Evolutionary conservation across 2,113 vertebrate genomes (phyloP).

Genomic region (Bagarius yarrelli): DNA sequence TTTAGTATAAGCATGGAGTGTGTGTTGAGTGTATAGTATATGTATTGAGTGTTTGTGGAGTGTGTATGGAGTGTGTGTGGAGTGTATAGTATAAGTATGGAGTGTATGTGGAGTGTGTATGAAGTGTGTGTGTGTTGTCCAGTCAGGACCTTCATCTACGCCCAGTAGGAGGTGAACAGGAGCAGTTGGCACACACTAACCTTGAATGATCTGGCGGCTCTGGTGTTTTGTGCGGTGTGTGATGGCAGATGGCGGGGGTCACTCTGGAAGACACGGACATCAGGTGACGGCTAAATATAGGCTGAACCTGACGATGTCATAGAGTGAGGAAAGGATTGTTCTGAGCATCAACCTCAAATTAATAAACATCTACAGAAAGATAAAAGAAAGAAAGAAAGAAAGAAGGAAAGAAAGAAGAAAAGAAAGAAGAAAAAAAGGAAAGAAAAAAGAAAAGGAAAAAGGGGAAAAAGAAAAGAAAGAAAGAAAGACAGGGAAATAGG

Average conservation of each 20-base stretch:
- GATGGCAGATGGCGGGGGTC: conserved; percentile 71
- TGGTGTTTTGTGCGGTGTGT: conserved; percentile 46
- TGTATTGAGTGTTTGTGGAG: background rate
- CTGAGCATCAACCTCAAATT: too few relatives aligned
- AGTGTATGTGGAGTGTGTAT: conserved; percentile 17
- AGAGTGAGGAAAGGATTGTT: background rate
- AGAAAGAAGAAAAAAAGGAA: background rate
- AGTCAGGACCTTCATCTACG: conserved; percentile 41
- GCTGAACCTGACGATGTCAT: conserved; percentile 52
- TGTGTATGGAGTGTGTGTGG: conserved; percentile 11
- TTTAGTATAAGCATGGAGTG: too few relatives aligned
- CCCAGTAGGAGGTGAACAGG: conserved; percentile 43
- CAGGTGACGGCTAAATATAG: conserved; percentile 71
- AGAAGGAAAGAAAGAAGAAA: background rate
- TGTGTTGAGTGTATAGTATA: too few relatives aligned
- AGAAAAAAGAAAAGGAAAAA: background rate
- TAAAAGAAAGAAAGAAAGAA: background rate
- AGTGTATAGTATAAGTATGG: conserved; percentile 9
- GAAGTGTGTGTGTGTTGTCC: conserved; percentile 2
- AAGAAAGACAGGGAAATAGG: background rate
- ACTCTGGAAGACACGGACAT: conserved; percentile 58
- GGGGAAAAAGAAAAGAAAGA: background rate
- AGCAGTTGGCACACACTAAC: conserved; percentile 58
- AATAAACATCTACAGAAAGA: too few relatives aligned
- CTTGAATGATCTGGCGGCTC: conserved; percentile 53